phyloP scores from a whole-genome alignment of 2,797 vertebrate genomes.

The Sebastes oblongus region DNA sequence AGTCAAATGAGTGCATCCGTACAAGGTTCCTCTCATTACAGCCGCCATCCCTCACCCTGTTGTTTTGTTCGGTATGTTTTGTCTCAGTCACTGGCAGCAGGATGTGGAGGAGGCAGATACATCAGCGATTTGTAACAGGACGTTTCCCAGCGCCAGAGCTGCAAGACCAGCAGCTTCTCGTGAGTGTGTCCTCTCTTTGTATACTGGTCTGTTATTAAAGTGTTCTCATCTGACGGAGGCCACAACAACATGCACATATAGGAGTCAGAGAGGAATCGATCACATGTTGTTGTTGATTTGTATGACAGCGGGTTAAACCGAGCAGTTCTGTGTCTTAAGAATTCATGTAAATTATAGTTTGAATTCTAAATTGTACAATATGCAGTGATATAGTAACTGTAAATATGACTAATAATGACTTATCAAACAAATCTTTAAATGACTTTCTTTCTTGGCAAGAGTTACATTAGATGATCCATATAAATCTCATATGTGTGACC shows the following conservation, averaged over 20 bases:
- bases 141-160: slow-evolving; percentile 58
- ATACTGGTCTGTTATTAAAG: slow-evolving; percentile 28
- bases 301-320: background rate
- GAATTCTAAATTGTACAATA: background rate
- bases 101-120: slow-evolving; percentile 88
- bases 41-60: slow-evolving; percentile 33
- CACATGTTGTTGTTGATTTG: background rate
- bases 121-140: slow-evolving; percentile 77
- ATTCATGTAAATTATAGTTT: background rate
- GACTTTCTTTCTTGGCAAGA: background rate
- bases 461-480: background rate
- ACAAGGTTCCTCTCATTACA: slow-evolving; percentile 43
- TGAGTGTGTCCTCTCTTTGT: slow-evolving; percentile 61
- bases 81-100: slow-evolving; percentile 88
- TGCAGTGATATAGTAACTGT: background rate
- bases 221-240: background rate
- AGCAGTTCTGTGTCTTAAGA: background rate
- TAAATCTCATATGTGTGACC: background rate
- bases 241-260: slow-evolving; percentile 6
- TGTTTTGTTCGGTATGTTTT: slow-evolving; percentile 43
- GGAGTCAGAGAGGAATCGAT: slow-evolving; percentile 1
- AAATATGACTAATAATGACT: background rate
- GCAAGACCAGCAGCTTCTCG: slow-evolving; percentile 73
- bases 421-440: background rate
- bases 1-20: slow-evolving; percentile 2